Evolutionary conservation across 2,113 vertebrate species (phyloP).

Genomic region (Cynocephalus volans): DNA sequence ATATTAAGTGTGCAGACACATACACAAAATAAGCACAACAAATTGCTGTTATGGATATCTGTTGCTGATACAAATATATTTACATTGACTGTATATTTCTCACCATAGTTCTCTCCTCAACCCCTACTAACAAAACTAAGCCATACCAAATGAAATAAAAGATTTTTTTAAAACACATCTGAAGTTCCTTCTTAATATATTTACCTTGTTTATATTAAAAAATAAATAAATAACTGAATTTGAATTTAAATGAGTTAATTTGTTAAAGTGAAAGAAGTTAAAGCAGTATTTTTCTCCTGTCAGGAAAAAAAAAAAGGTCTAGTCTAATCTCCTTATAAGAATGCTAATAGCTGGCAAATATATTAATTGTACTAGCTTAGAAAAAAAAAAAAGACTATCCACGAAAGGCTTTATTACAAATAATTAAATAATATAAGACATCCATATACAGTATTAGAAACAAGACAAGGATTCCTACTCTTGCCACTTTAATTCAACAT

Average conservation of each 20-base stretch:
- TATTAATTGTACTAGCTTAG: not conserved
- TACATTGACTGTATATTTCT: not conserved
- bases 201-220: constrained; percentile 14
- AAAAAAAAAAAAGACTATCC: not conserved
- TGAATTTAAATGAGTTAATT: constrained; percentile 7
- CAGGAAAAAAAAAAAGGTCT: not conserved
- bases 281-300: not conserved
- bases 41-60: not conserved
- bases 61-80: not conserved
- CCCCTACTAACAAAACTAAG: not conserved
- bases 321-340: not conserved
- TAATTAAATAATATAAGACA: not conserved
- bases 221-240: not conserved
- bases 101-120: not conserved
- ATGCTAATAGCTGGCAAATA: constrained; percentile 33
- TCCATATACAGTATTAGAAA: not conserved
- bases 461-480: not conserved
- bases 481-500: not conserved
- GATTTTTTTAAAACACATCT: not conserved
- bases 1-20: not conserved
- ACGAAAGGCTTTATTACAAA: not conserved
- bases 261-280: not conserved
- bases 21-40: constrained; percentile 15
- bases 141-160: constrained; percentile 56
- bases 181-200: constrained; percentile 38